Evolutionary conservation across 2,888 invertebrate species (phyloP).

Genomic region (Mythimna impura): DNA sequence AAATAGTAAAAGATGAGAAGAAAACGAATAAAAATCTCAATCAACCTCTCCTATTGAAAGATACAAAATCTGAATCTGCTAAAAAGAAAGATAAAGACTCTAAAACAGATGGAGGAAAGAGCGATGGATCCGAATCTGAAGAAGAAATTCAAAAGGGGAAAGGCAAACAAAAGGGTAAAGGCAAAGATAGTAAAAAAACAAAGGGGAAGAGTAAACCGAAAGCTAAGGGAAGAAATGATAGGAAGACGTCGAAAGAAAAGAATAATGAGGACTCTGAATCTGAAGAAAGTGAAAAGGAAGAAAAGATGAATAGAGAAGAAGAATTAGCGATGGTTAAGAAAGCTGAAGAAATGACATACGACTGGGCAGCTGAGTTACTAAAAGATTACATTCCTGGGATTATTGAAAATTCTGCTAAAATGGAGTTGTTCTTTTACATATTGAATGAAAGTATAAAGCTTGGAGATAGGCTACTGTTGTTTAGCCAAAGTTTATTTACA

Average conservation of each 20-base stretch:
- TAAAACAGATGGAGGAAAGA: conserved; percentile 71
- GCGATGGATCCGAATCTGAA: conserved; percentile 80
- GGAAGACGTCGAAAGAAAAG: conserved; percentile 87
- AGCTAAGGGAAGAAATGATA: conserved; percentile 85
- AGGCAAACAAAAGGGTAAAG: conserved; percentile 76
- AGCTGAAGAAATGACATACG: conserved; percentile 96
- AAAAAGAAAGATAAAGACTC: conserved; percentile 71
- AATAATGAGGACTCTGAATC: conserved; percentile 90
- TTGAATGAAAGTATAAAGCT: conserved; percentile 96
- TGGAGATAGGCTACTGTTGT: conserved; percentile 97
- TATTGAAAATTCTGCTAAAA: conserved; percentile 98
- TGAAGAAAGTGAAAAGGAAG: conserved; percentile 90
- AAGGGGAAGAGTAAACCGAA: conserved; percentile 82
- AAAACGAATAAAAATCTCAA: conserved; percentile 62
- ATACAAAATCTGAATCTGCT: conserved; percentile 63
- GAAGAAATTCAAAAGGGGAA: conserved; percentile 77
- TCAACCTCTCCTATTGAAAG: conserved; percentile 66
- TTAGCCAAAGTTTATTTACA: conserved; percentile 98
- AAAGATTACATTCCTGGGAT: conserved; percentile 97
- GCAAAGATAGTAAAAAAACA: conserved; percentile 80
- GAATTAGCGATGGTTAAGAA: conserved; percentile 91
- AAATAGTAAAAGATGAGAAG: conserved; percentile 85
- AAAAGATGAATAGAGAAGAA: conserved; percentile 91
- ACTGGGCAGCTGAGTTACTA: conserved; percentile 96
- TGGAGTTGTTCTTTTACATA: conserved; percentile 97